Conservation (phyloP, 2,888 invertebrate genomes). For the Drosophila helvetica region DNA sequence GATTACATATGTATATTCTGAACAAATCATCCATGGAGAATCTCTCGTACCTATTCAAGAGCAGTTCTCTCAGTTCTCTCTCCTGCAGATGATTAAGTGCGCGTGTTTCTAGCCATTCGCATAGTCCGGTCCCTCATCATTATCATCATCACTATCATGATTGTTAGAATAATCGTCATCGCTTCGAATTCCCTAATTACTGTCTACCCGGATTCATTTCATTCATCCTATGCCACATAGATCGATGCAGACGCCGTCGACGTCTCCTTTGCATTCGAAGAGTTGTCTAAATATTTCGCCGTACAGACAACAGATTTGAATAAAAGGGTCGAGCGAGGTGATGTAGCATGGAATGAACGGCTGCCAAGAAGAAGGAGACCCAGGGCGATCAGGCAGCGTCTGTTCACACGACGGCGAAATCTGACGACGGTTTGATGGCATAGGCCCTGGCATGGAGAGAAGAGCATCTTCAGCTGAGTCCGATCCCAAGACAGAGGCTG, state of each 20-base stretch:
- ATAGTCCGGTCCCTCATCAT: slow-evolving; percentile 7
- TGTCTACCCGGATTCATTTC: slow-evolving; percentile 56
- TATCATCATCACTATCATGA: slow-evolving; percentile 5
- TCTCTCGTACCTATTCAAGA: no score
- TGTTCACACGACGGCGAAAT: slow-evolving; percentile 59
- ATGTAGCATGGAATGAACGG: neutral
- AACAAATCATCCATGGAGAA: no score
- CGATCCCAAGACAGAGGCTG: neutral
- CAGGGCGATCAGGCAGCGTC: slow-evolving; percentile 41
- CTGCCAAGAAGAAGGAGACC: neutral
- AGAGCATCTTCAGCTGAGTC: neutral
- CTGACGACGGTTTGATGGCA: slow-evolving; percentile 17
- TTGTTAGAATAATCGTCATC: slow-evolving; percentile 7
- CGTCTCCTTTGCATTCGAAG: neutral
- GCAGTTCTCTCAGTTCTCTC: no score
- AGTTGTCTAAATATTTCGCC: slow-evolving; percentile 50
- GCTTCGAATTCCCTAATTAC: slow-evolving; percentile 67
- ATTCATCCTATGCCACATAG: slow-evolving; percentile 61
- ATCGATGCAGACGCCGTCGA: slow-evolving; percentile 13
- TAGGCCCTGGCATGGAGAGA: slow-evolving; percentile 2
- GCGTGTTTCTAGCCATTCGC: slow-evolving; percentile 36
- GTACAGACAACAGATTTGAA: slow-evolving; percentile 42
- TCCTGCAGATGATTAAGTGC: slow-evolving; percentile 49
- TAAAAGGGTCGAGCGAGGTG: slow-evolving; percentile 1
- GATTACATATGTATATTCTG: neutral